Base-by-base conservation (phyloP, 1,140 invertebrate species). In the Himalopsyche phryganea region DNA sequence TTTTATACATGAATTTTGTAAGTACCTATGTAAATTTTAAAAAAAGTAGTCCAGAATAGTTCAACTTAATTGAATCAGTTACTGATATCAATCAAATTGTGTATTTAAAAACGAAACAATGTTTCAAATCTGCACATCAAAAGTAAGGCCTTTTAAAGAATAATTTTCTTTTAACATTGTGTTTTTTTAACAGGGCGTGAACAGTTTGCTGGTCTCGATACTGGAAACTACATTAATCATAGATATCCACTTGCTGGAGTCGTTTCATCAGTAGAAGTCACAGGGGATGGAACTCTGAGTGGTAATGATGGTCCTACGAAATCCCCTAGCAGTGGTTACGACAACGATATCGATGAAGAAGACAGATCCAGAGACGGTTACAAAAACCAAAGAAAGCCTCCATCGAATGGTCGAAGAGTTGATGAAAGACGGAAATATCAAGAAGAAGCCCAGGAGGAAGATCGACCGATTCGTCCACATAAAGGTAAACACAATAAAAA, bases 281-380 rank as follows among this genome's bases (percentile, higher is more conserved):
- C 60, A 13, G 60, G 60, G 36, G 60, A 63, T 33, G 55, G 60
- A 11, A 38, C 60, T 10, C 28, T 63, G n/a, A 63, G 48, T 40
- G 60, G 60, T 6, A 35, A 50, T 20, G 60, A 63, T 20, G 53
- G 54, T 17, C 41, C 41, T 1, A 54, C 51, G 14, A 13, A 46
- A 35, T 36, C 51, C 7, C 51, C 51, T 10, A 70, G 59, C 6
- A 58, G 61, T 5, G 61, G 71, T 11, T 77, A 74, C 9, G 9
- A 28, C n/a, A 46, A 46, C 13, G 41, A 54, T 1, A 46, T 54
- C 10, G 42, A 52, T 15, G 19, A 46, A 46, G 19, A 28, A 28
- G 23, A 28, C 9, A n/a, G n/a, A 50, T 17, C 19, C 32, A 44
- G 19, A n/a, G 20, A 52, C 17, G 44, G 50, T 42, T 28, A 52